phyloP scores from a whole-genome alignment of 2,797 vertebrate species.

The Melanotaenia boesemani region DNA sequence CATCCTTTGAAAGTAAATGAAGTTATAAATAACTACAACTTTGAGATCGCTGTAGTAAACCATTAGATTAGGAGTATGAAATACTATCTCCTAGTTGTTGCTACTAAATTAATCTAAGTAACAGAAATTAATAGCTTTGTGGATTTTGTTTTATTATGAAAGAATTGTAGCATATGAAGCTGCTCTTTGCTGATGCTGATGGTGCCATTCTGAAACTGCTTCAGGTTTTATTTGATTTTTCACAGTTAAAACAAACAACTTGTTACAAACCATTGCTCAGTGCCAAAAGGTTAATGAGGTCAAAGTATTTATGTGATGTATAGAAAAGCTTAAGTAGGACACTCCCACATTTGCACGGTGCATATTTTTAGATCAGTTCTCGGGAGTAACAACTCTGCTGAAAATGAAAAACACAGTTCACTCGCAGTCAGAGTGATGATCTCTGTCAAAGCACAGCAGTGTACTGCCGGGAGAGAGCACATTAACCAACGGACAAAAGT shows the following conservation, averaged over 20 bases:
- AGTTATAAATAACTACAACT: neutral
- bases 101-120: neutral
- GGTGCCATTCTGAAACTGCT: neutral
- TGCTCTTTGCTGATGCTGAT: neutral
- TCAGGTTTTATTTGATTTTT: neutral
- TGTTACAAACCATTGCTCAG: neutral
- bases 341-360: constrained; percentile 5
- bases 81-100: neutral
- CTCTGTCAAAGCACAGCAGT: constrained; percentile 7
- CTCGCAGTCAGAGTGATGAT: constrained; percentile 18
- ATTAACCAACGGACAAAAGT: constrained; percentile 22
- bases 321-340: constrained; percentile 5
- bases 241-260: neutral
- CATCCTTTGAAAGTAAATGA: neutral
- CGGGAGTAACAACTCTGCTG: constrained; percentile 16
- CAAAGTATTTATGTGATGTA: constrained; percentile 8
- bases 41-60: neutral
- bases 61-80: neutral
- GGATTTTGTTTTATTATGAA: neutral
- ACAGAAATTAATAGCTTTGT: neutral
- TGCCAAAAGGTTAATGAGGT: neutral
- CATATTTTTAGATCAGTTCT: constrained; percentile 10
- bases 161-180: neutral
- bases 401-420: constrained; percentile 34
- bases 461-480: neutral